These are phyloP conservation scores for Cryptomyrus ogoouensis DNA, from an alignment of 2,113 vertebrate genomes.

Conservation along the genomic window DNA sequence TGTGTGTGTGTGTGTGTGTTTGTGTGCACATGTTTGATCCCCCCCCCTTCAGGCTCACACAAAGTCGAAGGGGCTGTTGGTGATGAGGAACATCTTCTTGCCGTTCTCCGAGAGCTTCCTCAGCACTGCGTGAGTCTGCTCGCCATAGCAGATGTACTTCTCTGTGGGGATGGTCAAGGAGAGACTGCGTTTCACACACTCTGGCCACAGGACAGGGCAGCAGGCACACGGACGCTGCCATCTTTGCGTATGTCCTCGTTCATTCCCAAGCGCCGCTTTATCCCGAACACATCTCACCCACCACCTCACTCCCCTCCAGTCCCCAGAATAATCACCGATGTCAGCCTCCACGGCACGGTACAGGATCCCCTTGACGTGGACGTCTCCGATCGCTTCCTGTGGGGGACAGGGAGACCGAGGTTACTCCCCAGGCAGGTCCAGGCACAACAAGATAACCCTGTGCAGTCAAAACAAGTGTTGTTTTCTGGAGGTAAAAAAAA, in stretches of 20 bases:
- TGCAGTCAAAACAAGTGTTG: background rate
- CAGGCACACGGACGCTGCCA: background rate
- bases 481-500: background rate
- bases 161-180: conserved; percentile 51
- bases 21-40: too few species aligned
- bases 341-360: conserved; percentile 92
- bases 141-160: conserved; percentile 89
- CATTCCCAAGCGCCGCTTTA: background rate
- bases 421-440: background rate
- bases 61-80: conserved; percentile 95
- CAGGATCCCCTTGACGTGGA: conserved; percentile 94
- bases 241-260: background rate
- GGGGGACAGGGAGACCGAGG: conserved; percentile 35
- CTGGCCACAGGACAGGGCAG: background rate
- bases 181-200: background rate
- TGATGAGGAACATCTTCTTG: conserved; percentile 99
- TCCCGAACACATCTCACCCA: background rate
- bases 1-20: too few species aligned
- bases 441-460: background rate
- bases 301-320: background rate
- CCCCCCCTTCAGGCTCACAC: conserved; percentile 71
- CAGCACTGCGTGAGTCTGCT: conserved; percentile 86
- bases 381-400: conserved; percentile 90
- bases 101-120: conserved; percentile 81
- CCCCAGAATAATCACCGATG: conserved; percentile 66